Conservation (phyloP, 2,888 invertebrate genomes). For the Thalpophila matura region DNA sequence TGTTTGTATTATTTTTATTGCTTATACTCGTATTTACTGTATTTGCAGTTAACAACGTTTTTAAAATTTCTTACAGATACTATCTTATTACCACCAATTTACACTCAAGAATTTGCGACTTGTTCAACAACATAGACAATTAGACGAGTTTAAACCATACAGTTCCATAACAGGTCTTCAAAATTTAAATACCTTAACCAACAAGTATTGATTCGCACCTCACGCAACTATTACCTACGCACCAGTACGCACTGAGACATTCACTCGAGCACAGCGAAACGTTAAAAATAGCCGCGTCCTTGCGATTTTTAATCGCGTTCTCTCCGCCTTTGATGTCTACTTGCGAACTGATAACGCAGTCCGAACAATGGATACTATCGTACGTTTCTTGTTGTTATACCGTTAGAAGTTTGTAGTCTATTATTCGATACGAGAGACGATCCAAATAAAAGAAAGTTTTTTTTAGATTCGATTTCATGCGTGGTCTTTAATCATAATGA, state of each 20-base stretch:
- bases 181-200: background rate
- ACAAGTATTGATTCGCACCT: conserved; percentile 40
- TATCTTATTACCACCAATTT: too few species aligned
- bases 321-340: conserved; percentile 48
- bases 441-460: background rate
- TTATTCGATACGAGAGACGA: conserved; percentile 7
- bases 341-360: conserved; percentile 48
- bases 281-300: conserved; percentile 65
- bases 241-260: conserved; percentile 53
- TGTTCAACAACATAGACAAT: too few species aligned
- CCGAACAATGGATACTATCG: conserved; percentile 48
- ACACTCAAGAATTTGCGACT: too few species aligned
- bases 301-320: conserved; percentile 61
- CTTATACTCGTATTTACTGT: too few species aligned
- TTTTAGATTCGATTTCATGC: background rate
- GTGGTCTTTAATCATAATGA: background rate
- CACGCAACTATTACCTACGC: conserved; percentile 45
- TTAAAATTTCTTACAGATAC: too few species aligned
- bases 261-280: conserved; percentile 57
- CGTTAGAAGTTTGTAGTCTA: conserved; percentile 5
- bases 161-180: too few species aligned
- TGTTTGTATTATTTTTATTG: background rate
- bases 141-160: too few species aligned
- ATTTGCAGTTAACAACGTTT: too few species aligned
- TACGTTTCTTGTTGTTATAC: conserved; percentile 23